Base-by-base conservation (phyloP, 2,797 vertebrate genomes). In the Sylvilagus floridanus region DNA sequence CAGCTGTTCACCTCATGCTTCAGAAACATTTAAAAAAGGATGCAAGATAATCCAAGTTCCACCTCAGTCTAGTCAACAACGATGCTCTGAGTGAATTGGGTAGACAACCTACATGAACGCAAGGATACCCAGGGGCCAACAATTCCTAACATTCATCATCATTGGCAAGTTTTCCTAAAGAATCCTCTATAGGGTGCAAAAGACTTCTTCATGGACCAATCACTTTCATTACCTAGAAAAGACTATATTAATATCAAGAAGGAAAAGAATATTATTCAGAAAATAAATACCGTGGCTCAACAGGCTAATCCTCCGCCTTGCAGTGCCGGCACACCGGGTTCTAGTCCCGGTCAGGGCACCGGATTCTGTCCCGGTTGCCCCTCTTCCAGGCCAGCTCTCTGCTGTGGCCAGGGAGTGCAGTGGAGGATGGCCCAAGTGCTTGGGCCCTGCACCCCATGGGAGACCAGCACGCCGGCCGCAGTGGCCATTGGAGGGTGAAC, bases 41-140 rank as follows among this genome's bases (percentile, higher is more conserved):
- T 10, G 68, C 52, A 37, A 13, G 54, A 30, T 84, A 68, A 91
- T 52, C 77, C n/a, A 75, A 86, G 22, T 62, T 86, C 13, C 17
- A 84, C 16, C 63, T 93, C 42, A 77, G 32, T 73, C 81, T 92
- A 81, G 84, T 84, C 72, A 83, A 9, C 87, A 93, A 22, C 54
- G 22, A 47, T 5, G 68, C 65, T 79, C 22, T 69, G 17, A 50
- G 42, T 88, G 47, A 93, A 77, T 9, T 37, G 35, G 19, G 2
- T 24, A 37, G 14, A 83, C 2, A 35, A 6, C 8, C 50, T 63
- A 72, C 26, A 68, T 7, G 37, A 77, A 95, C n/a, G 9, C 21
- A 28, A n/a, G 78, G 1, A 21, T 37, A 1, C 5, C 4, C 8
- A 73, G 52, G 1, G 11, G 19, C 16, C 22, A 66, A 50, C 4